These are phyloP conservation scores for Tachystola acroxantha DNA, from an alignment of 2,888 invertebrate species.

Conservation along the genomic window DNA sequence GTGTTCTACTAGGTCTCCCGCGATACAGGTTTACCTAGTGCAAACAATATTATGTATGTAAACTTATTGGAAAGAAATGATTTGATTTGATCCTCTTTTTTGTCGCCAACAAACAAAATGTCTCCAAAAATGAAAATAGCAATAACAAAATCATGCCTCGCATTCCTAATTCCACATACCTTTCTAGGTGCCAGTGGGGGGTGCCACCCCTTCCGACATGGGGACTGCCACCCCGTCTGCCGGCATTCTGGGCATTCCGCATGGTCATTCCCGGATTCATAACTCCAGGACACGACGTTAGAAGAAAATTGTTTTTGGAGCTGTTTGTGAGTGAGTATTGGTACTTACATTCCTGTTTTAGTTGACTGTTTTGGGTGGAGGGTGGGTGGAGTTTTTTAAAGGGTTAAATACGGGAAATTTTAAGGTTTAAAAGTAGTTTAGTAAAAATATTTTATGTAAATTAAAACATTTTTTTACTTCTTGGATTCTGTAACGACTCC, in stretches of 20 bases:
- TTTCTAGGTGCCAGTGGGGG: conserved; percentile 27
- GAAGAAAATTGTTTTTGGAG: conserved; percentile 52
- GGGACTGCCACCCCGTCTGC: conserved; percentile 18
- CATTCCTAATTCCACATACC: conserved; percentile 58
- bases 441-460: too few relatives aligned
- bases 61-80: too few relatives aligned
- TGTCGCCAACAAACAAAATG: too few relatives aligned
- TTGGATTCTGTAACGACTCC: too few relatives aligned
- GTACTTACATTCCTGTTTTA: not conserved
- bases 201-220: conserved; percentile 7
- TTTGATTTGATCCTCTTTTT: too few relatives aligned
- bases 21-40: too few relatives aligned
- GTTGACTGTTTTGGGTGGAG: not conserved
- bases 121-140: conserved; percentile 18
- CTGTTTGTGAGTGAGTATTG: conserved; percentile 1
- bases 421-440: too few relatives aligned
- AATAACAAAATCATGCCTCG: conserved; percentile 33
- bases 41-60: too few relatives aligned
- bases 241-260: conserved; percentile 67
- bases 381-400: not conserved
- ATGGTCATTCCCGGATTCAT: conserved; percentile 70
- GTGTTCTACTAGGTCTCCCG: too few relatives aligned
- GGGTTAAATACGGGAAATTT: too few relatives aligned
- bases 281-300: conserved; percentile 47
- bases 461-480: too few relatives aligned